Evolutionary conservation across 92 coral and sea anemone genomes (phyloP), one percentile per base, ranked within the genome.

Genomic region (Actinernus sp.): DNA sequence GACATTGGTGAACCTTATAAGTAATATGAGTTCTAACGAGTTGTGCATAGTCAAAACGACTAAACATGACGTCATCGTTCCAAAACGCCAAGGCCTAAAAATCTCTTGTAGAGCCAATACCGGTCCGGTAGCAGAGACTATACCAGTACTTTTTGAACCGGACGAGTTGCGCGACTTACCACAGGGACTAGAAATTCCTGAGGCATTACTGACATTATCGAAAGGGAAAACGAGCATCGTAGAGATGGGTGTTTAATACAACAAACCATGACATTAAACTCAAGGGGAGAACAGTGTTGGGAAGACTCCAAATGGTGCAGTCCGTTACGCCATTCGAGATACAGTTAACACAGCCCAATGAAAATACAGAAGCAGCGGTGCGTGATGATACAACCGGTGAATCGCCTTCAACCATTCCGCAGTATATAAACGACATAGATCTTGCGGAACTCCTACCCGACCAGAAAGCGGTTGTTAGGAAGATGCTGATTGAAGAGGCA

Each of bases 251-350:
- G 1, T 38, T 20, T 51, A 78, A 84, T 32, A 65, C 60, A 61
- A 65, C 91, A 26, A 73, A 79, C 68, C 91, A 85, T 58, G 82
- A 51, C 20, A 66, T 84, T 31, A 56, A 44, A 41, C 28, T 71
- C 24, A 56, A 70, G 19, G 65, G 83, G 3, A 34, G 76, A 26
- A 78, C 77, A 23, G 6, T 55, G 26, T 68, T 78, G 6, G 82
- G 86, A 13, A 74, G 82, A 26, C 58, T 85, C 13, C 68, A 69
- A 39, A 73, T 80, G 52, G 92, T 80, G n/a, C 79, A 73, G 68
- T 86, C 92, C 28, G 84, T 68, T 28, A 86, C 88, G 6, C 80
- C 92, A n/a, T n/a, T n/a, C n/a, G n/a, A n/a, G 22, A n/a, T n/a
- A n/a, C n/a, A n/a, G n/a, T n/a, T n/a, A n/a, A n/a, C n/a, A n/a